Percentiles rank a stretch among this genome's conserved stretches.
These are phyloP conservation scores for Psittacula derbiana DNA, from an alignment of 2,797 vertebrate species.

Conservation along the genomic window DNA sequence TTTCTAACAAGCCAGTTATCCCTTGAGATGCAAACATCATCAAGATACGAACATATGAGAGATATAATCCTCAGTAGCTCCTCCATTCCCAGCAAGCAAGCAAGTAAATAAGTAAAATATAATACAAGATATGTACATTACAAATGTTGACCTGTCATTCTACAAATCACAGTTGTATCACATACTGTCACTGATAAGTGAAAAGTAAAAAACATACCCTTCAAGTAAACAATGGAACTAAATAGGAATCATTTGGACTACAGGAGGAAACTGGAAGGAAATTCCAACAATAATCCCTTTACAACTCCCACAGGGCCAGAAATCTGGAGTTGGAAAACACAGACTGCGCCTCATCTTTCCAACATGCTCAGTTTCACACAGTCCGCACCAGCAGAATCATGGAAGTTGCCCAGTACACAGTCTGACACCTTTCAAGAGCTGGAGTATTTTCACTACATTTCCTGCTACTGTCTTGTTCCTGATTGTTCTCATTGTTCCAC, in stretches of 20 bases:
- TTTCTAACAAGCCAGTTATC: not conserved
- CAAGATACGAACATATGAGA: not conserved
- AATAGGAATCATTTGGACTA: not conserved
- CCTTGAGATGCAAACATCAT: not conserved
- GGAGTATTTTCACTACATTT: not conserved
- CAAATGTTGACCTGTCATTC: not conserved
- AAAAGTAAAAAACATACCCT: not conserved
- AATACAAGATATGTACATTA: not conserved
- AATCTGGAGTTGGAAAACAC: not conserved
- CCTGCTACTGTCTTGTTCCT: not conserved
- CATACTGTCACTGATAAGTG: not conserved
- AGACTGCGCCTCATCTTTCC: not conserved
- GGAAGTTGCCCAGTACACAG: not conserved
- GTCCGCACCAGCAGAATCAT: not conserved
- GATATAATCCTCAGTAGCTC: not conserved
- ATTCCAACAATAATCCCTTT: not conserved
- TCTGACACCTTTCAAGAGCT: not conserved
- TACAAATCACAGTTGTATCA: not conserved
- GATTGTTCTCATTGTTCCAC: not conserved
- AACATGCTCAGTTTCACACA: not conserved
- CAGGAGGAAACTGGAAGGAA: not conserved
- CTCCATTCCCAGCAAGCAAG: not conserved
- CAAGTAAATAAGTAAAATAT: not conserved
- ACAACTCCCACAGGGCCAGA: not conserved
- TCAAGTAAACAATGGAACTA: not conserved